Evolutionary conservation across 2,888 invertebrate genomes (phyloP).

Genomic region (Cantharis nigra): DNA sequence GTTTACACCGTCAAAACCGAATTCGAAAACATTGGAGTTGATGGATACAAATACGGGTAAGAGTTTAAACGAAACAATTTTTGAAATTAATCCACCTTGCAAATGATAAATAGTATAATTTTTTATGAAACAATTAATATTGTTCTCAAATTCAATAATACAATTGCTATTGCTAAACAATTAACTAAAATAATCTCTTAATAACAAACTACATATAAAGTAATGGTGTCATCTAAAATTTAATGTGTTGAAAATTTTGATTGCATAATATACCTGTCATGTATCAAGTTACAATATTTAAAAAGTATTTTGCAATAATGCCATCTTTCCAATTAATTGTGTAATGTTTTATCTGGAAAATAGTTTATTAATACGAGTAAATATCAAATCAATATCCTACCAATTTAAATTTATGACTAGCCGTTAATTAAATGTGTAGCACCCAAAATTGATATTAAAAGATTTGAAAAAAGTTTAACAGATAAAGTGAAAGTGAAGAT

Average conservation of each 20-base stretch:
- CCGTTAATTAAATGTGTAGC: not conserved
- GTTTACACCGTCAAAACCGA: constrained; percentile 66
- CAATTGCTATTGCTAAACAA: not conserved
- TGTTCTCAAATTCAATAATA: not conserved
- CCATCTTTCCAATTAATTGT: constrained; percentile 16
- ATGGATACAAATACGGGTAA: constrained; percentile 19
- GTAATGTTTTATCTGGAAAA: not conserved
- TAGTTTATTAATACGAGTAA: not conserved
- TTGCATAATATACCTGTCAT: constrained; percentile 11
- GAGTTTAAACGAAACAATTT: not conserved
- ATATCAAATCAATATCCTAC: not conserved
- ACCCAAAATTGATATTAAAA: not conserved
- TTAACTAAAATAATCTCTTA: not conserved
- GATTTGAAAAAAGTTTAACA: constrained; percentile 15
- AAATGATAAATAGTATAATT: not conserved
- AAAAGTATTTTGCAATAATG: constrained; percentile 12
- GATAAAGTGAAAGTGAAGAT: constrained; percentile 37
- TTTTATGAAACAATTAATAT: not conserved
- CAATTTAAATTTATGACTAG: not conserved
- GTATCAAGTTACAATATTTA: constrained; percentile 8
- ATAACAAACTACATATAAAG: constrained; percentile 9
- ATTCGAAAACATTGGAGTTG: constrained; percentile 62
- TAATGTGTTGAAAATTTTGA: constrained; percentile 6
- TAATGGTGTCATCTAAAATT: constrained; percentile 16
- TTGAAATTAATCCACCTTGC: not conserved